These are phyloP conservation scores for Proteles cristata DNA, from an alignment of 2,113 vertebrate species.

Conservation along the genomic window DNA sequence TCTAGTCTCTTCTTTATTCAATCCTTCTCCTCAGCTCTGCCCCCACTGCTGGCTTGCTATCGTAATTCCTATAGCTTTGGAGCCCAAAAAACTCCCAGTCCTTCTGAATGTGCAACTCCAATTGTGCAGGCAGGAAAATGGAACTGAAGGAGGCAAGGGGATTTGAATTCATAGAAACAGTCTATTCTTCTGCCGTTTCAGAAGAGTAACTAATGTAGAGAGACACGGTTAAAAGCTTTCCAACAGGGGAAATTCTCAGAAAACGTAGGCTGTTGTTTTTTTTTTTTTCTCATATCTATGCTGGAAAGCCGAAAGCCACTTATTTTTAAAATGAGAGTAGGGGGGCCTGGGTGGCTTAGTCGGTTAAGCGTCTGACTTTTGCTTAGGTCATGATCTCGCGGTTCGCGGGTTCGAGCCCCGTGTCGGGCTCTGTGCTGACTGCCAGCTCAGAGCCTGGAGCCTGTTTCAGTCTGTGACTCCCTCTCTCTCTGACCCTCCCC, in stretches of 20 bases:
- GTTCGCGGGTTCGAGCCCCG: no score
- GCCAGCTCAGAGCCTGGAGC: no score
- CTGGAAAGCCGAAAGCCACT: background rate
- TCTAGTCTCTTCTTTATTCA: background rate
- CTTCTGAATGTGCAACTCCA: background rate
- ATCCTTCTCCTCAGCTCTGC: background rate
- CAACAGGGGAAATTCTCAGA: conserved; percentile 65
- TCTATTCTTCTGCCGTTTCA: conserved; percentile 3
- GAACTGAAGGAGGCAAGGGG: background rate
- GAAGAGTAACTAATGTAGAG: conserved; percentile 36
- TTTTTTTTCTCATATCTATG: conserved; percentile 32
- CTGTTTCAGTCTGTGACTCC: no score
- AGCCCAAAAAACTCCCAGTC: background rate
- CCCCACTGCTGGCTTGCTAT: background rate
- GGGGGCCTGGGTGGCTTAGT: no score
- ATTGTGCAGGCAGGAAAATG: conserved; percentile 26
- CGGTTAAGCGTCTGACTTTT: no score
- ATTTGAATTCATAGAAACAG: conserved; percentile 67
- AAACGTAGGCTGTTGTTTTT: conserved; percentile 15
- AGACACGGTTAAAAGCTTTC: conserved; percentile 48
- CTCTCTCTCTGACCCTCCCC: no score
- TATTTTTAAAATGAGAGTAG: conserved; percentile 59
- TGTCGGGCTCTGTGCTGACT: no score
- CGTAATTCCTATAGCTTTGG: background rate
- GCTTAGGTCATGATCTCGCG: no score